phyloP scores from a whole-genome alignment of 2,797 vertebrate genomes.

The Lophotriccus pileatus region DNA sequence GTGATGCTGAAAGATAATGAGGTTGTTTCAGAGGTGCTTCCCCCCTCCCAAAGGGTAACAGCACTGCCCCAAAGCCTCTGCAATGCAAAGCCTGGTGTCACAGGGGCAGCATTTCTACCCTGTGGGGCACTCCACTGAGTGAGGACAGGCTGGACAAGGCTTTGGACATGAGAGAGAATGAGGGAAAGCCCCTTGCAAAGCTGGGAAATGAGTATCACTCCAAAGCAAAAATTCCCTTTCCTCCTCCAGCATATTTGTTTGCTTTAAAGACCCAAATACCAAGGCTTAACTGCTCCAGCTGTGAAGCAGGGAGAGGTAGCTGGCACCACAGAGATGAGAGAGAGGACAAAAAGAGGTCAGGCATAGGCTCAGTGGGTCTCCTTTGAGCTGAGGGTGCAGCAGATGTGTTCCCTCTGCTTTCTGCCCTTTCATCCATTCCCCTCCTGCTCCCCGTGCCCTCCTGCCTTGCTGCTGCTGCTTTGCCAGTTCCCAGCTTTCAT shows the following conservation, averaged over 20 bases:
- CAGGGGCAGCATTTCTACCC: neutral
- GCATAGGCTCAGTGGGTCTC: neutral
- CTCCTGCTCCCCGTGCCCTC: neutral
- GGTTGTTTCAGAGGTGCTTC: neutral
- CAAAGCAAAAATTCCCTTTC: neutral
- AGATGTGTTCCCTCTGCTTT: neutral
- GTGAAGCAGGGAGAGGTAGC: neutral
- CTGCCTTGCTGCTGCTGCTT: neutral
- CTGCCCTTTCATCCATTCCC: neutral
- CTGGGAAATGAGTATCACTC: fast-evolving
- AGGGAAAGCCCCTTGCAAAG: neutral
- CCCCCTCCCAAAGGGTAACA: neutral
- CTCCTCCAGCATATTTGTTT: neutral
- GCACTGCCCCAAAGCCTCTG: neutral
- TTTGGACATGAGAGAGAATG: neutral
- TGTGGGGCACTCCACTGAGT: fast-evolving
- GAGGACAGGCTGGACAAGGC: neutral
- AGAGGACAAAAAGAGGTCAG: neutral
- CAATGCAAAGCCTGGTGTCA: neutral
- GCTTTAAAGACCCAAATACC: neutral
- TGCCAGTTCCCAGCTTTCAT: neutral
- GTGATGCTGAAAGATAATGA: fast-evolving
- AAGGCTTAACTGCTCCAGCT: neutral
- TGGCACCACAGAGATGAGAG: neutral
- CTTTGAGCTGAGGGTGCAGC: neutral